These are phyloP conservation scores for Cerceris ruficornis DNA, from an alignment of 2,888 invertebrate species.

Conservation along the genomic window DNA sequence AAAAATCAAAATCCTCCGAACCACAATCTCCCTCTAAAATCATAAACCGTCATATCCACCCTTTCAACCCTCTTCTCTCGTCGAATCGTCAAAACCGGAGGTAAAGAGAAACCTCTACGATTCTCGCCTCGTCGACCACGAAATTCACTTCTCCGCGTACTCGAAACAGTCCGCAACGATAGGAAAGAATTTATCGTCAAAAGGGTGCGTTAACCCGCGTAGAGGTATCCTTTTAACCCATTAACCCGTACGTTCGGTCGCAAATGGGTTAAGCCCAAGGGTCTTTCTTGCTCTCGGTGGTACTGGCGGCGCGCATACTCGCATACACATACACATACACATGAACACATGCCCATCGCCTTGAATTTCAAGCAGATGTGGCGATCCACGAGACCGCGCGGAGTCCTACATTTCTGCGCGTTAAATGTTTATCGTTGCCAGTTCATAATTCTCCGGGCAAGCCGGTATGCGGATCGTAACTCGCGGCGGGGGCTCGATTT, in stretches of 20 bases:
- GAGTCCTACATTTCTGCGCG: constrained; percentile 27
- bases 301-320: constrained; percentile 33
- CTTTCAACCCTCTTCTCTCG: too few relatives aligned
- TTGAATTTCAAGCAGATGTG: constrained; percentile 66
- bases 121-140: too few relatives aligned
- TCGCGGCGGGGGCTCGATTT: constrained; percentile 24
- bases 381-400: constrained; percentile 39
- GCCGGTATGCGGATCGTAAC: constrained; percentile 15
- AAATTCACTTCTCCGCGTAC: neutral
- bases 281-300: constrained; percentile 51
- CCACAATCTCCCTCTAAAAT: too few relatives aligned
- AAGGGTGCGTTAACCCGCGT: constrained; percentile 47
- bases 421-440: constrained; percentile 54
- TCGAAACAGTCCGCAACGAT: constrained; percentile 5
- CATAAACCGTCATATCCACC: too few relatives aligned
- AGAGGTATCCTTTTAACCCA: constrained; percentile 65
- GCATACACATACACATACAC: too few relatives aligned
- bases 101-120: too few relatives aligned
- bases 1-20: too few relatives aligned
- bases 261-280: constrained; percentile 64
- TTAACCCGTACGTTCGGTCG: constrained; percentile 63
- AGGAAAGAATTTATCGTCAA: constrained; percentile 38
- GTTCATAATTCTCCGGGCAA: constrained; percentile 40
- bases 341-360: constrained; percentile 29
- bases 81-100: too few relatives aligned